Evolutionary conservation across 2,888 invertebrate genomes (phyloP), one percentile per base, ranked within the genome.

Genomic region (Lasius platythorax): DNA sequence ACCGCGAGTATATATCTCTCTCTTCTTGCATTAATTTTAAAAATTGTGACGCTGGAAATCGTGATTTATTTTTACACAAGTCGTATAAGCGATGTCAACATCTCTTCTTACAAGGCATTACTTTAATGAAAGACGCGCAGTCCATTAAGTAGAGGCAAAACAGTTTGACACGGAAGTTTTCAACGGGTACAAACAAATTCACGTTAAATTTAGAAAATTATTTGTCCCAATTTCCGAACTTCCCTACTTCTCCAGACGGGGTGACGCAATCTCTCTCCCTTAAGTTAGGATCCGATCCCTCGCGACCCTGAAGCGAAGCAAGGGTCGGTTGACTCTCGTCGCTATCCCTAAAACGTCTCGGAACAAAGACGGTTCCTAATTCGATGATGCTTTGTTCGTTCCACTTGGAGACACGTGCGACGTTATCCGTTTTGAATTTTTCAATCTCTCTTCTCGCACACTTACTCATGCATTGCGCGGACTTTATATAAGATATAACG

Each of bases 291-390:
- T 79, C 74, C 75, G 84, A 70, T 86, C 84, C 78, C 87, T 83
- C 67, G 53, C 56, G 78, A 83, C 50, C 58, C 66, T 58, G 56
- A 53, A 58, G 78, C 40, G 40, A 67, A 76, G 12, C 28, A 68
- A 68, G 82, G 86, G 85, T 83, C 87, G 74, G 61, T 83, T 82
- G 75, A 70, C 78, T 84, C 85, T 76, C 86, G 66, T 50, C 82
- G 63, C 40, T 66, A 50, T 75, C 68, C 66, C 78, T 66, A 66
- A 53, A 82, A 83, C 82, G 70, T 90, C 85, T 83, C 56, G 56
- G 89, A 85, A 92, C 91, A 92, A 92, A 92, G 92, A 88, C 89
- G 87, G 86, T 87, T 88, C 86, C 90, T 92, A 92, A 92, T 91
- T 90, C 89, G 90, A 91, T 82, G 83, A 78, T 83, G 88, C 91